Evolutionary conservation across 2,888 invertebrate species (phyloP).

Genomic region (Hydraecia micacea): DNA sequence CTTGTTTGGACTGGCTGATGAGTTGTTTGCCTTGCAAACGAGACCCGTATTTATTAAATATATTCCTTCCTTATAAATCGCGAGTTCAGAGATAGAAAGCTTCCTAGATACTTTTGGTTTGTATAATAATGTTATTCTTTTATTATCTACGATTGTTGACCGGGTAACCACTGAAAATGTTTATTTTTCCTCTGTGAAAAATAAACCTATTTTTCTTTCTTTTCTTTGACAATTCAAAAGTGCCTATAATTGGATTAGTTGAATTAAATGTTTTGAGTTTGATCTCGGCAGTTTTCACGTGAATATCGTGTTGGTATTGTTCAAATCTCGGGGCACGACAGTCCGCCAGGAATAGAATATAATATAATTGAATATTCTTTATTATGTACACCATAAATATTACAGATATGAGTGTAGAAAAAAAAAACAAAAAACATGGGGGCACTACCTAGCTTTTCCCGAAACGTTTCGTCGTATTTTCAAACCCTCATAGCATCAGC

Average conservation of each 20-base stretch:
- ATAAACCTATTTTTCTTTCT: too few species aligned
- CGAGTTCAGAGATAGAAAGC: constrained; percentile 41
- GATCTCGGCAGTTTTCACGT: neutral
- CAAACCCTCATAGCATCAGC: too few species aligned
- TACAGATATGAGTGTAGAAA: too few species aligned
- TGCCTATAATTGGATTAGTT: neutral
- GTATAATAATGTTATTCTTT: neutral
- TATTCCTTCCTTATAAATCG: constrained; percentile 65
- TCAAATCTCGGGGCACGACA: neutral
- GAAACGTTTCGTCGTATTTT: too few species aligned
- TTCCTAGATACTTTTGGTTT: constrained; percentile 35
- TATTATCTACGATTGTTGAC: neutral
- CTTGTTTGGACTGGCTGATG: constrained; percentile 83
- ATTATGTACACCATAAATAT: too few species aligned
- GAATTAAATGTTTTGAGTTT: neutral
- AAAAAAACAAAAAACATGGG: neutral
- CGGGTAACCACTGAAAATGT: too few species aligned
- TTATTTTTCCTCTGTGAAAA: too few species aligned
- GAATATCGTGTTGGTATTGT: neutral
- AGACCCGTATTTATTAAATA: constrained; percentile 80
- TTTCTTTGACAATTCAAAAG: neutral
- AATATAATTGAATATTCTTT: too few species aligned
- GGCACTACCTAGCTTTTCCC: too few species aligned
- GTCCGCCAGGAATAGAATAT: neutral
- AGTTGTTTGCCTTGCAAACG: constrained; percentile 85